Evolutionary conservation across 1,140 invertebrate species (phyloP).

Genomic region (Ephestia elutella): DNA sequence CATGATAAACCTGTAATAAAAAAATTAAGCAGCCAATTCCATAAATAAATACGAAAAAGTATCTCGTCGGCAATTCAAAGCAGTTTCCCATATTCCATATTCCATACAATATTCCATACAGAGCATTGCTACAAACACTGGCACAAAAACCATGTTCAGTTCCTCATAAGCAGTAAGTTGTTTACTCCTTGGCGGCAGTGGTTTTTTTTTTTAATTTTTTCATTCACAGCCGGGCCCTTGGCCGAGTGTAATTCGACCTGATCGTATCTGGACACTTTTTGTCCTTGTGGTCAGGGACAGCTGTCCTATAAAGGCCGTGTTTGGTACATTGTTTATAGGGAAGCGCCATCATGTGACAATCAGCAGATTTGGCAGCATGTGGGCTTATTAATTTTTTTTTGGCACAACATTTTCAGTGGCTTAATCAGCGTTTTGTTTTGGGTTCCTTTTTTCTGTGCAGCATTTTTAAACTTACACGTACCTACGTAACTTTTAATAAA

Average conservation of each 20-base stretch:
- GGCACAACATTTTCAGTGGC: neutral
- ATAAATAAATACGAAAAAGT: slow-evolving; percentile 5
- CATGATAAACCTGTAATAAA: neutral
- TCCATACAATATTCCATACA: slow-evolving; percentile 19
- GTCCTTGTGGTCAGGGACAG: slow-evolving; percentile 66
- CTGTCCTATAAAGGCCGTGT: slow-evolving; percentile 54
- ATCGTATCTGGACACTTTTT: slow-evolving; percentile 68
- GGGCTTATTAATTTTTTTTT: slow-evolving; percentile 9
- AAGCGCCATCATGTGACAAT: slow-evolving; percentile 27
- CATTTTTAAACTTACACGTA: neutral
- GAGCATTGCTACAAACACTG: neutral
- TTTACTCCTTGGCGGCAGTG: slow-evolving; percentile 45
- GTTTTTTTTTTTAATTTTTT: slow-evolving; percentile 58
- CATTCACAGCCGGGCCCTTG: slow-evolving; percentile 39
- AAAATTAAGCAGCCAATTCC: neutral
- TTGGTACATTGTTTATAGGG: slow-evolving; percentile 48
- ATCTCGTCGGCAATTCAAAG: slow-evolving; percentile 26
- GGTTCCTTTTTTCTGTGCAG: neutral
- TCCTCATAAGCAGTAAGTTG: slow-evolving; percentile 39
- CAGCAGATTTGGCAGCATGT: slow-evolving; percentile 17
- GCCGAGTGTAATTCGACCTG: slow-evolving; percentile 66
- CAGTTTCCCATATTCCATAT: slow-evolving; percentile 13
- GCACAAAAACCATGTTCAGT: slow-evolving; percentile 28
- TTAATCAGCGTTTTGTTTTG: neutral
- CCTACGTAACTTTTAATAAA: too few relatives aligned